These are phyloP conservation scores for Hyles vespertilio DNA, from an alignment of 1,140 invertebrate genomes.

Conservation along the genomic window DNA sequence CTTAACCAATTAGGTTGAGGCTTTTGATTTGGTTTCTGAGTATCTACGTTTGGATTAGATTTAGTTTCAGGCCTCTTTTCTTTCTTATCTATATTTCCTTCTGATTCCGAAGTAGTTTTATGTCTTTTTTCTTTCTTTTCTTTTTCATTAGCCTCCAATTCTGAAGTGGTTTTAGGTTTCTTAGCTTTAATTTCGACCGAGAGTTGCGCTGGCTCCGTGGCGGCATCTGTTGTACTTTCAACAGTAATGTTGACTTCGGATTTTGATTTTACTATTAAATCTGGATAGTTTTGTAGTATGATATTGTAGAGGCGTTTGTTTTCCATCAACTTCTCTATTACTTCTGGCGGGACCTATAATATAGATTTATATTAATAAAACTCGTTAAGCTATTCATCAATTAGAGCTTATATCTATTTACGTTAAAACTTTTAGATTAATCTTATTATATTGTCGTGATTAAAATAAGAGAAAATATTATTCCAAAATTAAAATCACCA, in stretches of 20 bases:
- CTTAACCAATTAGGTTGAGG: conserved; percentile 40
- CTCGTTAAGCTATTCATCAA: background rate
- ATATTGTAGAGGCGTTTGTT: conserved; percentile 60
- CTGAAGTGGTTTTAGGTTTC: conserved; percentile 30
- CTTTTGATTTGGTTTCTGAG: background rate
- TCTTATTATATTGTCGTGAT: too few species aligned
- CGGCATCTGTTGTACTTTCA: conserved; percentile 22
- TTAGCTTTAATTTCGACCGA: conserved; percentile 47
- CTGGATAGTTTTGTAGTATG: conserved; percentile 58
- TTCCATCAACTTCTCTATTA: conserved; percentile 60
- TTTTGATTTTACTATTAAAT: conserved; percentile 39
- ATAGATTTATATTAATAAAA: background rate
- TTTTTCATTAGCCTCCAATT: conserved; percentile 14
- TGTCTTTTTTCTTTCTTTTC: conserved; percentile 18
- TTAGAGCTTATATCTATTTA: too few species aligned
- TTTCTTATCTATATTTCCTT: background rate
- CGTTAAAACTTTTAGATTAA: too few species aligned
- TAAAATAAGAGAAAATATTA: too few species aligned
- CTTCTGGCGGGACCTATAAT: conserved; percentile 58
- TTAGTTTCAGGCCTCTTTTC: conserved; percentile 14
- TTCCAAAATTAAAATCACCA: too few species aligned
- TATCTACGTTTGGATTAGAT: conserved; percentile 7
- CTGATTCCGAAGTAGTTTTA: conserved; percentile 1
- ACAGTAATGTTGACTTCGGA: conserved; percentile 47
- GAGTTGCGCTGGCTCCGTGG: conserved; percentile 34